These are phyloP conservation scores for Rallus crepitans DNA, from an alignment of 2,797 vertebrate species.

Conservation along the genomic window DNA sequence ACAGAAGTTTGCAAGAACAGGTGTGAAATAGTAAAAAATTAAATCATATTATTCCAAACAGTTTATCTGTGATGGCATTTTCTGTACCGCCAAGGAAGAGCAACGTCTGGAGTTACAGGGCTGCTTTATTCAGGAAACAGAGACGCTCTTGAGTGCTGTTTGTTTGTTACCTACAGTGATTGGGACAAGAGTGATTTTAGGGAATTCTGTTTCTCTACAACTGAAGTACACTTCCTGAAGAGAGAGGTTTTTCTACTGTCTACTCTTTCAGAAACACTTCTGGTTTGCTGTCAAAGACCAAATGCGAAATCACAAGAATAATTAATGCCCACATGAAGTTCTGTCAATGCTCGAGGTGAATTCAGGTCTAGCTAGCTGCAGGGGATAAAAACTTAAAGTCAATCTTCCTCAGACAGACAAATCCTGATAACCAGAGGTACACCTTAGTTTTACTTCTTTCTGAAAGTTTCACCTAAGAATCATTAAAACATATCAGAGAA, in stretches of 20 bases:
- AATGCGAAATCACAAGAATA: not conserved
- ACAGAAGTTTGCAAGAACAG: not conserved
- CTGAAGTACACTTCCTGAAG: not conserved
- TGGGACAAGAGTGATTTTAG: not conserved
- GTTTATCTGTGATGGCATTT: conserved; percentile 34
- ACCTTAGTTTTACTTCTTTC: not conserved
- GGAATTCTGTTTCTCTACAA: not conserved
- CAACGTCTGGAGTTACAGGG: not conserved
- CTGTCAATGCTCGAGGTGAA: not conserved
- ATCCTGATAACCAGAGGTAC: not conserved
- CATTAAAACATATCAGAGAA: not conserved
- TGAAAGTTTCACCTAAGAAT: not conserved
- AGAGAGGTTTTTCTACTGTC: not conserved
- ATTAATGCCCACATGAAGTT: not conserved
- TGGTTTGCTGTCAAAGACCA: not conserved
- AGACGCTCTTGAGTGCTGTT: not conserved
- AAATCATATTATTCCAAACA: not conserved
- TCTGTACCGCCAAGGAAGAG: not conserved
- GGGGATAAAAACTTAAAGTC: not conserved
- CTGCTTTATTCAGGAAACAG: not conserved
- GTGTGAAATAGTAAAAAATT: not conserved
- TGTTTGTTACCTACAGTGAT: not conserved
- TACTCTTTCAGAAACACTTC: not conserved
- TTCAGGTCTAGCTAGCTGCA: not conserved
- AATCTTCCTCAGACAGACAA: not conserved